A percentile compares a stretch with the other conserved stretches of the same genome.
These are phyloP conservation scores for Agriopis leucophaearia DNA, from an alignment of 2,888 invertebrate species.

Conservation along the genomic window DNA sequence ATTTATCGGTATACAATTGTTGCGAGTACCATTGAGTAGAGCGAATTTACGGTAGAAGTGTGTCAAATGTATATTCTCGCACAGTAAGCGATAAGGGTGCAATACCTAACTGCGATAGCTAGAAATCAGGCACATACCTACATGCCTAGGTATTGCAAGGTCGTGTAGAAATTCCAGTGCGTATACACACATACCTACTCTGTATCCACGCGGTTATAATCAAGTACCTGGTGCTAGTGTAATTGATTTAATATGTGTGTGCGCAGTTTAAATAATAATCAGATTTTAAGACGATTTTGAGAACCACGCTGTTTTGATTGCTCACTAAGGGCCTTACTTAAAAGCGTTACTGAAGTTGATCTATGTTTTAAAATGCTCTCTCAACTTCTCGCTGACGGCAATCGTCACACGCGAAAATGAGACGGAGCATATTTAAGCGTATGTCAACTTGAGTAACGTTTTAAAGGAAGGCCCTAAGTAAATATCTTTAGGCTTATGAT, in stretches of 20 bases:
- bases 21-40: conserved; percentile 10
- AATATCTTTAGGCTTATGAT: too few relatives aligned
- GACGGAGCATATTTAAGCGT: too few relatives aligned
- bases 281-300: too few relatives aligned
- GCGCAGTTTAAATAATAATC: conserved; percentile 21
- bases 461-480: too few relatives aligned
- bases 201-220: conserved; percentile 4
- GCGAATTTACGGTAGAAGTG: conserved; percentile 37
- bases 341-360: too few relatives aligned
- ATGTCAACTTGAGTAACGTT: too few relatives aligned
- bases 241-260: conserved; percentile 5
- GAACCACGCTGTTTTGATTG: too few relatives aligned
- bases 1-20: conserved; percentile 16
- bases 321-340: neutral
- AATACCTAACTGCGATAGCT: conserved; percentile 30
- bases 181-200: conserved; percentile 10
- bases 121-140: conserved; percentile 23
- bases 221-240: neutral
- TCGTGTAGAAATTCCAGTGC: conserved; percentile 49
- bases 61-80: conserved; percentile 39
- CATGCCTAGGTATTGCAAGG: conserved; percentile 44
- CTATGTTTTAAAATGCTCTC: too few relatives aligned
- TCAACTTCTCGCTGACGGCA: too few relatives aligned
- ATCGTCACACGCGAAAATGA: too few relatives aligned
- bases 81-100: conserved; percentile 40